A percentile compares a stretch with the other conserved stretches of the same genome.
Conservation (phyloP, 2,113 vertebrate genomes). For the Mellivora capensis region DNA sequence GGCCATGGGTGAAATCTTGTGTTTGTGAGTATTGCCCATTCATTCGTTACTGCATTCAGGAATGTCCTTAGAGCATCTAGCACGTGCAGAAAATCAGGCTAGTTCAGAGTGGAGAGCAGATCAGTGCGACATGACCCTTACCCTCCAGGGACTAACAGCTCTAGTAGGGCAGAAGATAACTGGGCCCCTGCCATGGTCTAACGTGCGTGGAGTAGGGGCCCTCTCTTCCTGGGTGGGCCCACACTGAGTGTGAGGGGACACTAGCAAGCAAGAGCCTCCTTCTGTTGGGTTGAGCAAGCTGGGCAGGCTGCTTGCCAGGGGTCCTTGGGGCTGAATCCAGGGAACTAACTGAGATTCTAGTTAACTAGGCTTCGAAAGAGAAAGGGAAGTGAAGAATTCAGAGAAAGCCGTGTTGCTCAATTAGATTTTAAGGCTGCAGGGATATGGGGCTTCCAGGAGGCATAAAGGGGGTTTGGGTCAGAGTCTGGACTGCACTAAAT, state of each 20-base stretch:
- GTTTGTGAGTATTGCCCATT: neutral
- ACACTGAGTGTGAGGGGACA: neutral
- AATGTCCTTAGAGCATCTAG: neutral
- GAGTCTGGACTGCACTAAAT: neutral
- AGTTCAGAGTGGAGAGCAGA: neutral
- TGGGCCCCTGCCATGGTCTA: neutral
- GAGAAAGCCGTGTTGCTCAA: neutral
- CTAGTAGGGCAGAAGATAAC: neutral
- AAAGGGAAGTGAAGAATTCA: neutral
- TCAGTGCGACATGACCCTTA: neutral
- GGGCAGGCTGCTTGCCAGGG: neutral
- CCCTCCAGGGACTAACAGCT: too few species aligned
- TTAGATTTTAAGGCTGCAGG: neutral
- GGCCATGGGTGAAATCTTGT: neutral
- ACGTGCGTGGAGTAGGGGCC: too few species aligned
- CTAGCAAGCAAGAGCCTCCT: neutral
- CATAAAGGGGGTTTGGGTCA: neutral
- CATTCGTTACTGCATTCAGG: neutral
- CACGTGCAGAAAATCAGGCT: neutral
- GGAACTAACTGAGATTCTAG: neutral
- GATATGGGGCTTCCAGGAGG: neutral
- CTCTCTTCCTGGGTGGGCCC: too few species aligned
- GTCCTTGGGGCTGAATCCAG: neutral
- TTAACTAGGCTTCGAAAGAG: neutral
- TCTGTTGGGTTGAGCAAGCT: neutral